Evolutionary conservation across 2,113 vertebrate species (phyloP), one percentile per base, ranked within the genome.

Genomic region (rabbit (Oryctolagus cuniculus)): DNA sequence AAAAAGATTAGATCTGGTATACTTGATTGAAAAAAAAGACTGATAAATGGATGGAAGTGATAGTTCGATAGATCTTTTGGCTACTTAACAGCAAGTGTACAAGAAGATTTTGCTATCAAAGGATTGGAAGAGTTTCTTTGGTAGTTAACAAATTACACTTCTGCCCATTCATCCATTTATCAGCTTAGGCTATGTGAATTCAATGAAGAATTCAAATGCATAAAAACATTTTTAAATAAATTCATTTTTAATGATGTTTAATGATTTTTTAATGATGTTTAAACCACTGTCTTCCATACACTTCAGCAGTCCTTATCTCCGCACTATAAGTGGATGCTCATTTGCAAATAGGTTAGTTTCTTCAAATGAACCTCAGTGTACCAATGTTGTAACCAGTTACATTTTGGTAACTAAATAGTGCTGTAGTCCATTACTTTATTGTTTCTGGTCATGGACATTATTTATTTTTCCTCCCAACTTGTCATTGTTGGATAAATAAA

Each of bases 251-350:
- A 88, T 88, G 63, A 85, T 93, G 29, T 82, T 90, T 97, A 96
- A 94, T 93, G 73, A 80, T 82, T 90, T 93, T 94, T 96, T 90
- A 93, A 96, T 95, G 63, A 88, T 92, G 31, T 88, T 96, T 89
- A 84, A 95, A 67, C 51, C 38, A 85, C 12, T 49, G 9, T 82
- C 22, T 91, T 92, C 44, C 34, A 72, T 72, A 92, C 9, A 75
- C 38, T 88, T 90, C 77, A 31, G 4, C 24, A 55, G 58, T 70
- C 15, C 34, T 24, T 44, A 5, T 78, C 49, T 73, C 63, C 38
- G 83, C 16, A 84, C 29, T 77, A n/a, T 36, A 91, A 67, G 58
- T 11, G 91, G 44, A 77, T 51, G 25, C 34, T 84, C 49, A 89
- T 91, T 79, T 92, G 19, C 36, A 96, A 74, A 79, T 66, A 93